A percentile compares a stretch with the other conserved stretches of the same genome.
Conservation (phyloP, 2,113 vertebrate genomes). For the Actenoides lindsayi region DNA sequence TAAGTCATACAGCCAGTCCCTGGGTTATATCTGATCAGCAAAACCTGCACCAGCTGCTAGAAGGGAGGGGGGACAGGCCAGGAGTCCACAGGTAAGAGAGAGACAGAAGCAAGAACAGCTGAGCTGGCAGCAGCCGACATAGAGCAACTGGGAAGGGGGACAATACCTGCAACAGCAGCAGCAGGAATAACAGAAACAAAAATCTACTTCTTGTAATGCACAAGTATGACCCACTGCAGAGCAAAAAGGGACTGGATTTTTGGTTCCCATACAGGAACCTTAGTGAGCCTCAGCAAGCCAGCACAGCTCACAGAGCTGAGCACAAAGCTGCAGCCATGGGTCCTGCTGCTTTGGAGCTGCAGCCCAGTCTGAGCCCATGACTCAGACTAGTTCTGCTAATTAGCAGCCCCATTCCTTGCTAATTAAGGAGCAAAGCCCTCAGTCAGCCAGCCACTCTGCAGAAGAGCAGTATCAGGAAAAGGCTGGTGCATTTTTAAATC, state of each 20-base stretch:
- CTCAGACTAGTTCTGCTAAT: conserved; percentile 14
- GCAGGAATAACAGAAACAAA: background rate
- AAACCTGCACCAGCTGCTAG: background rate
- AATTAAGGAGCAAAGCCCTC: conserved; percentile 38
- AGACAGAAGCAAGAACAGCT: background rate
- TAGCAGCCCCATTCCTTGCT: background rate
- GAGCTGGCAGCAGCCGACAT: background rate
- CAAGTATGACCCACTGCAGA: background rate
- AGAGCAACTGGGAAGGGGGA: background rate
- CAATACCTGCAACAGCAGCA: background rate
- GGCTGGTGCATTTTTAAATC: background rate
- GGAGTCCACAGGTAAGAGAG: background rate
- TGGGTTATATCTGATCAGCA: background rate
- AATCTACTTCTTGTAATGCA: background rate
- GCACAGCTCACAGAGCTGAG: background rate
- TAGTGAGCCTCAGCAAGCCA: background rate
- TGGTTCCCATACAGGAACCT: background rate
- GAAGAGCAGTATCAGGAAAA: conserved; percentile 21
- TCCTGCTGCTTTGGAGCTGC: background rate
- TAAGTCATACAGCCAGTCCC: background rate
- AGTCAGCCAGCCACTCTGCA: conserved; percentile 11
- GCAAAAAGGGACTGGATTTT: background rate
- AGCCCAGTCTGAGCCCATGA: background rate
- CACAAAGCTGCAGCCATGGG: background rate
- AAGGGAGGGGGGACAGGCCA: background rate